Base-by-base conservation (phyloP, 2,888 invertebrate genomes). In the Scaptomyza parva region DNA sequence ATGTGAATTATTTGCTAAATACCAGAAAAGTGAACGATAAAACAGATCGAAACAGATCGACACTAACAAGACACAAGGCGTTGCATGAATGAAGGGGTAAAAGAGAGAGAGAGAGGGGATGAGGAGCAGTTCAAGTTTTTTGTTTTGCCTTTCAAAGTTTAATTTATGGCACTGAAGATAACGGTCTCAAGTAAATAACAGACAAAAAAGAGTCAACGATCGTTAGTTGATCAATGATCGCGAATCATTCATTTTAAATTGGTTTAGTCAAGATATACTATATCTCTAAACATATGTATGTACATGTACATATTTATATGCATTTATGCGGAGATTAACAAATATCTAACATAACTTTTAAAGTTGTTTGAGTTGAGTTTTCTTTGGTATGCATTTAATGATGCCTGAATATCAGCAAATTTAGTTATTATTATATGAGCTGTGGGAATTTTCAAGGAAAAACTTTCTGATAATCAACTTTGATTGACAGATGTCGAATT, bases 1-100 rank as follows among this genome's bases (percentile, higher is more conserved):
- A 89, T 89, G 80, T 78, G 86, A 89, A 86, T 79, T 89, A 89
- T 89, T 86, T 73, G 80, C 80, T 76, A 79, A 88, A 88, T 87
- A 79, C 88, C 83, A 78, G 78, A 84, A 77, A 72, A 86, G 76
- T 84, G 82, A 67, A 74, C 76, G 78, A 86, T 58, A 66, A 54
- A 37, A 17, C 14, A n/a, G 35, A 55, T 37, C n/a, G n/a, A n/a
- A 39, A 14, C 33, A 24, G 47, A 48, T 40, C 26, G 28, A 43
- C 26, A 48, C 52, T 48, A 48, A 48, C 35, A 20, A 20, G 18
- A 11, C 43, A n/a, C 28, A 26, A 22, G 64, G n/a, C 53, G 8
- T 39, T 18, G 64, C 39, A 14, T 14, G 18, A 6, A 28, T 18
- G 5, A 17, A 5, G 40, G 9, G 24, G 26, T n/a, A n/a, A n/a